These are phyloP conservation scores for Arrhopalites spinosus DNA, from an alignment of 2,888 invertebrate genomes.

Conservation along the genomic window DNA sequence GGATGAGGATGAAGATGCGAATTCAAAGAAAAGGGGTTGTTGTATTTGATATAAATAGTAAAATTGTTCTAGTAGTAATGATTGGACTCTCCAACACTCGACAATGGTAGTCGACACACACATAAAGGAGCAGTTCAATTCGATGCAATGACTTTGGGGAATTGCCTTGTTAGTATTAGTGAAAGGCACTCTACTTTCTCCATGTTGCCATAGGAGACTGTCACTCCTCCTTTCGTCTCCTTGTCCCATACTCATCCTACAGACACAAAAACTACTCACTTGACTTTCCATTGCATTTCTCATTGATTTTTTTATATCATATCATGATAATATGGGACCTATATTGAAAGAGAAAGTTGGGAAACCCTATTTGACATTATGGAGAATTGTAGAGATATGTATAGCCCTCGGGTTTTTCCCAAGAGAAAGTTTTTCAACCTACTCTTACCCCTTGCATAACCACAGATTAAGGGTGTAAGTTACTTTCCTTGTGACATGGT, in stretches of 20 bases:
- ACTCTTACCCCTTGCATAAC: too few relatives aligned
- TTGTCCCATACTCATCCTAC: not conserved
- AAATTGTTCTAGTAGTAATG: too few relatives aligned
- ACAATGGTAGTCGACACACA: not conserved
- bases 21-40: too few relatives aligned
- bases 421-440: too few relatives aligned
- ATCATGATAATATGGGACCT: not conserved
- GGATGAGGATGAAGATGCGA: too few relatives aligned
- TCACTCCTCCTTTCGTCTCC: not conserved
- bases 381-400: not conserved
- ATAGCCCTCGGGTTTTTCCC: not conserved
- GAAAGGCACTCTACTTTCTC: not conserved
- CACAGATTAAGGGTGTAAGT: too few relatives aligned
- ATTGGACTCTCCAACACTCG: too few relatives aligned
- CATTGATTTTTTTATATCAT: not conserved
- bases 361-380: not conserved
- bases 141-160: constrained; percentile 4
- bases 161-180: not conserved
- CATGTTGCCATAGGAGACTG: not conserved
- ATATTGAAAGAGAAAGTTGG: too few relatives aligned
- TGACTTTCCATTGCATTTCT: constrained; percentile 3
- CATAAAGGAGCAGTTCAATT: not conserved
- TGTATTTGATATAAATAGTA: too few relatives aligned
- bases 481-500: too few relatives aligned
- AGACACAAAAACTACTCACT: not conserved